Conservation (phyloP, 2,113 vertebrate species). For the Ornithorhynchus anatinus region DNA sequence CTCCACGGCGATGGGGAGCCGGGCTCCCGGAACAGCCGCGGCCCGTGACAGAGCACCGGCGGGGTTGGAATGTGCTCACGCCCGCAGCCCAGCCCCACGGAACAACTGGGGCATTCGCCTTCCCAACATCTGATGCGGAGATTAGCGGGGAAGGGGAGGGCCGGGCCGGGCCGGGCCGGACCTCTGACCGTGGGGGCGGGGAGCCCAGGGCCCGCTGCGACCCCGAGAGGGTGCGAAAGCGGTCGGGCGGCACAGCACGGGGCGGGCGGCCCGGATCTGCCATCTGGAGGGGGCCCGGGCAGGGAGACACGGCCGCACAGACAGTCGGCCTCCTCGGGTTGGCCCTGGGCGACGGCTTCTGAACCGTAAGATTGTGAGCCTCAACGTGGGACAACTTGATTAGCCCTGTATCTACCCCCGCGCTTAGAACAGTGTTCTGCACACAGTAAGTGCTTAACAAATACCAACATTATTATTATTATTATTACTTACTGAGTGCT, state of each 20-base stretch:
- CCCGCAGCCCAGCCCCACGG: neutral
- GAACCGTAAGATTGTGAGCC: too few relatives aligned
- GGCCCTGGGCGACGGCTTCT: too few relatives aligned
- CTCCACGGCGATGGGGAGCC: too few relatives aligned
- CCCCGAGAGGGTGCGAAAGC: neutral
- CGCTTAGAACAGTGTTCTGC: too few relatives aligned
- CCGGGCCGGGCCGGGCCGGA: neutral
- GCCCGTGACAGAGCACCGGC: constrained; percentile 48
- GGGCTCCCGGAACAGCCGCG: constrained; percentile 37
- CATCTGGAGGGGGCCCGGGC: neutral
- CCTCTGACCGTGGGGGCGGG: neutral
- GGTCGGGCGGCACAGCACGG: too few relatives aligned
- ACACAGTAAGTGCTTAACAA: too few relatives aligned
- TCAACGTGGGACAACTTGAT: too few relatives aligned
- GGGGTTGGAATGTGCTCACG: constrained; percentile 46
- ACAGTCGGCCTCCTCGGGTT: neutral
- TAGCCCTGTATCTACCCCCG: too few relatives aligned
- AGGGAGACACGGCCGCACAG: neutral
- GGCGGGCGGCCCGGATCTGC: too few relatives aligned
- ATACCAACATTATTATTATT: too few relatives aligned
- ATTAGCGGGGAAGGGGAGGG: neutral
- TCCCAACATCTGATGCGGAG: constrained; percentile 9
- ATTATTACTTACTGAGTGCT: too few relatives aligned
- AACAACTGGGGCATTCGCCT: constrained; percentile 52
- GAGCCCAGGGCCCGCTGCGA: neutral